Evolutionary conservation across 2,113 vertebrate genomes (phyloP).

Genomic region (Limanda limanda): DNA sequence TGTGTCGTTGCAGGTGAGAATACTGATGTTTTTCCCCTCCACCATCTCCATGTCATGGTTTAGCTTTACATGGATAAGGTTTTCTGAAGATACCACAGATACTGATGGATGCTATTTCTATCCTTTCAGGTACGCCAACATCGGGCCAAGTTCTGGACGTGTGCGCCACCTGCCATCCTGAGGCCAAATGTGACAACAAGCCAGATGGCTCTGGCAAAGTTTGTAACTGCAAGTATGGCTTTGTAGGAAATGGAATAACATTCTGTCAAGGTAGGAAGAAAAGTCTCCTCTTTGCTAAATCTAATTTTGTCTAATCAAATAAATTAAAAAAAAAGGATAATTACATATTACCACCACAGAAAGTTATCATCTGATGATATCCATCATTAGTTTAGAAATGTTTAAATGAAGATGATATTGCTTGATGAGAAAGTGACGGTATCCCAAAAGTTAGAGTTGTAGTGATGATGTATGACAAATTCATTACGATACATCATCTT

Average conservation of each 20-base stretch:
- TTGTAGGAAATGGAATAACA: slow-evolving; percentile 91
- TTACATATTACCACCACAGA: no score
- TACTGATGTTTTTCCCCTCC: background rate
- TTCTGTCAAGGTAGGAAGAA: slow-evolving; percentile 86
- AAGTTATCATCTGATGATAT: no score
- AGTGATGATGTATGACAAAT: no score
- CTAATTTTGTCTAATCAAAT: background rate
- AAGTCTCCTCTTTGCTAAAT: background rate
- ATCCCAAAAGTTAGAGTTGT: no score
- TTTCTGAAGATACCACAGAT: background rate
- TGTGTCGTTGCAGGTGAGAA: slow-evolving; percentile 45
- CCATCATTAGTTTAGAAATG: no score
- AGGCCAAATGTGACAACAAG: slow-evolving; percentile 88
- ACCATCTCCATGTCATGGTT: background rate
- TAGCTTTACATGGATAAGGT: background rate
- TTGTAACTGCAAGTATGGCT: slow-evolving; percentile 95
- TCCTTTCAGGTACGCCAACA: slow-evolving; percentile 33
- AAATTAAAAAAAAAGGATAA: background rate
- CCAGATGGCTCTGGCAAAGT: slow-evolving; percentile 83
- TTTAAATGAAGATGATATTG: no score
- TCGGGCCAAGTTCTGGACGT: slow-evolving; percentile 74
- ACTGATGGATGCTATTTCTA: background rate
- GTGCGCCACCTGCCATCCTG: slow-evolving; percentile 88
- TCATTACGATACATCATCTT: no score
- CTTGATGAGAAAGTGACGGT: no score